phyloP scores from a whole-genome alignment of 2,113 vertebrate genomes.

The Diphyllodes magnificus region DNA sequence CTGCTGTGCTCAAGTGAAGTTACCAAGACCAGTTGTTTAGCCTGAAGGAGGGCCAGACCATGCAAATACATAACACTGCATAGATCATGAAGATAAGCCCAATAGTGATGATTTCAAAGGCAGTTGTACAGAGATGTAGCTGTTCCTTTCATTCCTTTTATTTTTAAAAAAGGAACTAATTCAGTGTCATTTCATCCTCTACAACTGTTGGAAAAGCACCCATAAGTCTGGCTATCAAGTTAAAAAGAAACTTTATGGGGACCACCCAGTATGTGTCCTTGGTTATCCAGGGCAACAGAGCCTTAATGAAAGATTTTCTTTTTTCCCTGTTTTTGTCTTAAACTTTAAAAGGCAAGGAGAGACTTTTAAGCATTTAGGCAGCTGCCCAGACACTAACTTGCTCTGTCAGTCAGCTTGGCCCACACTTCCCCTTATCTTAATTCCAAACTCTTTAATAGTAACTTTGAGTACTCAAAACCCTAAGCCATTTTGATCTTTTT shows the following conservation, averaged over 20 bases:
- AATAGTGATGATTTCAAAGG: background rate
- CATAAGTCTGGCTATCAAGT: background rate
- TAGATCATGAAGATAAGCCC: background rate
- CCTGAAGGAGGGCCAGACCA: background rate
- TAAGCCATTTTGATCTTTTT: background rate
- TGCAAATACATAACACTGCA: background rate
- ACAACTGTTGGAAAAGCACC: background rate
- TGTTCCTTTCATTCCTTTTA: background rate
- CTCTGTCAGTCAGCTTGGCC: background rate
- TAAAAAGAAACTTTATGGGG: conserved; percentile 18
- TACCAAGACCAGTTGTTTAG: background rate
- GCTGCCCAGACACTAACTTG: background rate
- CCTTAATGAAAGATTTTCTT: conserved; percentile 19
- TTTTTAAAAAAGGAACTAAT: background rate
- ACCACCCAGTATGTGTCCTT: conserved; percentile 33
- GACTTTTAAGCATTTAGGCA: background rate
- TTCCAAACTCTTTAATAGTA: background rate
- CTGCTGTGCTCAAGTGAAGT: background rate
- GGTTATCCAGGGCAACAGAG: background rate
- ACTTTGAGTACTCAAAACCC: background rate
- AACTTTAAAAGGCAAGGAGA: background rate
- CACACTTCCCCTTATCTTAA: background rate
- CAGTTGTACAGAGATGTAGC: background rate
- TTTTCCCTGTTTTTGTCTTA: background rate
- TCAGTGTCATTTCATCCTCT: conserved; percentile 2